Evolutionary conservation across 2,797 vertebrate genomes (phyloP), one percentile per base, ranked within the genome.

Genomic region (Anguilla anguilla): DNA sequence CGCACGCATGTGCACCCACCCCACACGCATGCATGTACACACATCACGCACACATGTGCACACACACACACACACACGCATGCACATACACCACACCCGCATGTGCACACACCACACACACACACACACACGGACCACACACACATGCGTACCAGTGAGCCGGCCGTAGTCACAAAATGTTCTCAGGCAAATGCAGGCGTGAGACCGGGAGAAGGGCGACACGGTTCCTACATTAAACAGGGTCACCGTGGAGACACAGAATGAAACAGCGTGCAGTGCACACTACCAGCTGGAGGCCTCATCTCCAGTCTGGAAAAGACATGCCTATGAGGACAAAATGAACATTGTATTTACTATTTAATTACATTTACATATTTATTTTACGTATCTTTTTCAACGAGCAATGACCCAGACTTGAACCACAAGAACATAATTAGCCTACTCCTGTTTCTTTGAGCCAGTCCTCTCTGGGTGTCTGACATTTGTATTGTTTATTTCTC

Each of bases 161-260:
- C 51, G 67, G 88, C 91, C 64, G 88, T 91, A 90, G 90, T 93
- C 92, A 92, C 91, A 91, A 94, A 93, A 93, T 31, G 89, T 95
- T 96, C 95, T 94, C 95, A 95, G 93, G 90, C 92, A 91, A 91
- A 91, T 87, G 92, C 86, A 77, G 91, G 88, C 77, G 31, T 79
- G 85, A 89, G 85, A 49, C 69, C 72, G 88, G 74, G 86, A 82
- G 89, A 39, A 69, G 91, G 69, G 77, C 35, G 92, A 90, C 89
- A 91, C 89, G 90, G 61, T 67, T 85, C 86, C 59, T 74, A 91
- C 90, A 91, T 89, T 86, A 89, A 89, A 87, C 88, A 67, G 35
- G 79, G 87, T 89, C 85, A 91, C 88, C 90, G 46, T 22, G 82
- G 31, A 79, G 2, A 79, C 19, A 19, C 74, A 79, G 31, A 67